phyloP scores from a whole-genome alignment of 2,113 vertebrate species.

The Crotophaga sulcirostris region DNA sequence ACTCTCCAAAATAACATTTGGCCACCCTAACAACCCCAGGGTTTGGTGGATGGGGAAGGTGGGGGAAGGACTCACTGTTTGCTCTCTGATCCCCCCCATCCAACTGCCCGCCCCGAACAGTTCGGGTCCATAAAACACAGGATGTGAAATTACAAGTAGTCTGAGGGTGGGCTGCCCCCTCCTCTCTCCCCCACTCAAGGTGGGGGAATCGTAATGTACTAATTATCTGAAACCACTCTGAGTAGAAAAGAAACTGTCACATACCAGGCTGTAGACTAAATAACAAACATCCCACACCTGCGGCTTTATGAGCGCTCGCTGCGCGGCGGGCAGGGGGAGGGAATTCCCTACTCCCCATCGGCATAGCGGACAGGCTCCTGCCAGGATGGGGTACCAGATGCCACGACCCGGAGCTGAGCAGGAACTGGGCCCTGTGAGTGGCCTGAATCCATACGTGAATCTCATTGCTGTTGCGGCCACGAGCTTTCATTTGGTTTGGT shows the following conservation, averaged over 20 bases:
- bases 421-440: not conserved
- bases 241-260: slow-evolving; percentile 78
- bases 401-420: not conserved
- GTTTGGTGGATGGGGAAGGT: slow-evolving; percentile 49
- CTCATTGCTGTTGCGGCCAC: not conserved
- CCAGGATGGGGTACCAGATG: slow-evolving; percentile 22
- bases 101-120: slow-evolving; percentile 67
- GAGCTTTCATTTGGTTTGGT: not conserved
- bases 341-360: slow-evolving; percentile 55
- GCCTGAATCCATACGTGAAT: not conserved
- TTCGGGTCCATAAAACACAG: slow-evolving; percentile 84
- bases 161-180: slow-evolving; percentile 83
- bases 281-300: slow-evolving; percentile 87
- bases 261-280: slow-evolving; percentile 86
- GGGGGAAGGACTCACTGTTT: slow-evolving; percentile 69
- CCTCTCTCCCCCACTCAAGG: slow-evolving; percentile 77
- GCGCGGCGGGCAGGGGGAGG: slow-evolving; percentile 26
- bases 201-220: slow-evolving; percentile 86
- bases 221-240: slow-evolving; percentile 82
- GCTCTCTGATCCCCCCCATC: slow-evolving; percentile 57
- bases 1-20: slow-evolving; percentile 77
- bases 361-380: not conserved
- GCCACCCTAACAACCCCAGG: slow-evolving; percentile 73
- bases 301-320: slow-evolving; percentile 78
- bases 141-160: slow-evolving; percentile 86